phyloP scores from a whole-genome alignment of 2,888 invertebrate species.

The Harmothoe impar region DNA sequence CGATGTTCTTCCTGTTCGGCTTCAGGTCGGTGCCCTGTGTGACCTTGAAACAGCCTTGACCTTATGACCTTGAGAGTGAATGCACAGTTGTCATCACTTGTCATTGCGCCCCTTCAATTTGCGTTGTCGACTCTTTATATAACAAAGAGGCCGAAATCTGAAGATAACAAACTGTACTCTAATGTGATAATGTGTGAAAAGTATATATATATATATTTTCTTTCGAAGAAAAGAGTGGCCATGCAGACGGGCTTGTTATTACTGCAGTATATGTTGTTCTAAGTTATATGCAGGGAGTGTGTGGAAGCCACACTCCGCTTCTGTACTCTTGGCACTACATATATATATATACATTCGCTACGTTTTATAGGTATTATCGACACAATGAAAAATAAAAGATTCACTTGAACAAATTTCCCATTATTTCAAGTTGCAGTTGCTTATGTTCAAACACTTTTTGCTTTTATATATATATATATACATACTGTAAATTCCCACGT shows the following conservation, averaged over 20 bases:
- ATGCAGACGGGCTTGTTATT: neutral
- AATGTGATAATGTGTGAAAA: constrained; percentile 47
- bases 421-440: neutral
- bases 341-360: neutral
- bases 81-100: neutral
- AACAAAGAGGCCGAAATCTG: neutral
- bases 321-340: constrained; percentile 30
- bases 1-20: neutral
- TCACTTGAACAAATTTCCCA: constrained; percentile 48
- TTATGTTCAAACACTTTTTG: too few relatives aligned
- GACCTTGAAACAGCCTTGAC: neutral
- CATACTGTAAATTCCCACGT: too few relatives aligned
- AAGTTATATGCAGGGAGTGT: constrained; percentile 30
- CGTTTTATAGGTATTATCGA: constrained; percentile 26
- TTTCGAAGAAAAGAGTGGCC: neutral
- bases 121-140: neutral
- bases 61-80: neutral
- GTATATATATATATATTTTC: constrained; percentile 16
- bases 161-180: constrained; percentile 4
- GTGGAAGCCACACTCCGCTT: neutral
- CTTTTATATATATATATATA: too few relatives aligned
- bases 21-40: neutral
- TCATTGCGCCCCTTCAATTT: neutral
- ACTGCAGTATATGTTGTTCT: constrained; percentile 45
- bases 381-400: neutral